phyloP scores from a whole-genome alignment of 2,113 vertebrate genomes.

The Apodemus speciosus region DNA sequence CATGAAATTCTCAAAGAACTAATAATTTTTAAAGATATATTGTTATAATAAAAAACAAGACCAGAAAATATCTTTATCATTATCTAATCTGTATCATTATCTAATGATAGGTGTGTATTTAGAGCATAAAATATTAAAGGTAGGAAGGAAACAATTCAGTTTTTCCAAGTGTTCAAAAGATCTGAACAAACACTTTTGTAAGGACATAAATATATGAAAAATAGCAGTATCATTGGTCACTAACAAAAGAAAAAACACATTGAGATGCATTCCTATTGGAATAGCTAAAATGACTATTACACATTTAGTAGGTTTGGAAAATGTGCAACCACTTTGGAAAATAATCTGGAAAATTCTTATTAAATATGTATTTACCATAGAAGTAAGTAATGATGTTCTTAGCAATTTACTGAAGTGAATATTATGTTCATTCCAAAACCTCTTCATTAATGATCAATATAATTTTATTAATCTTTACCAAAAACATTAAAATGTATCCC shows the following conservation, averaged over 20 bases:
- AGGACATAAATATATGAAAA: not conserved
- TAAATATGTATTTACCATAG: not conserved
- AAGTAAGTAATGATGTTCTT: not conserved
- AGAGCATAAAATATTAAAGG: not conserved
- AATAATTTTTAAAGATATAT: not conserved
- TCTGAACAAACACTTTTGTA: not conserved
- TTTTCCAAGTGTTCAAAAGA: not conserved
- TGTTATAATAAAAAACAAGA: not conserved
- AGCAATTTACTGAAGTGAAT: not conserved
- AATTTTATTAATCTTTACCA: not conserved
- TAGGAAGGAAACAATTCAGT: not conserved
- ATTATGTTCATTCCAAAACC: not conserved
- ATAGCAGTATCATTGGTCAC: not conserved
- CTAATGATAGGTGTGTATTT: not conserved
- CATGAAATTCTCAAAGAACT: not conserved
- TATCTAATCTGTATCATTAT: not conserved
- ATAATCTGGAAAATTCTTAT: not conserved
- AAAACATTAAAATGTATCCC: not conserved
- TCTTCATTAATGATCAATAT: not conserved
- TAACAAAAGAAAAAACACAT: not conserved
- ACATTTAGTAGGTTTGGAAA: not conserved
- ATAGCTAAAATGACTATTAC: not conserved
- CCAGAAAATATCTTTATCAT: not conserved
- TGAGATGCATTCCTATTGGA: not conserved
- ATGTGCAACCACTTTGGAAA: not conserved